phyloP scores from a whole-genome alignment of 2,113 vertebrate genomes.

The Peromyscus polionotus region DNA sequence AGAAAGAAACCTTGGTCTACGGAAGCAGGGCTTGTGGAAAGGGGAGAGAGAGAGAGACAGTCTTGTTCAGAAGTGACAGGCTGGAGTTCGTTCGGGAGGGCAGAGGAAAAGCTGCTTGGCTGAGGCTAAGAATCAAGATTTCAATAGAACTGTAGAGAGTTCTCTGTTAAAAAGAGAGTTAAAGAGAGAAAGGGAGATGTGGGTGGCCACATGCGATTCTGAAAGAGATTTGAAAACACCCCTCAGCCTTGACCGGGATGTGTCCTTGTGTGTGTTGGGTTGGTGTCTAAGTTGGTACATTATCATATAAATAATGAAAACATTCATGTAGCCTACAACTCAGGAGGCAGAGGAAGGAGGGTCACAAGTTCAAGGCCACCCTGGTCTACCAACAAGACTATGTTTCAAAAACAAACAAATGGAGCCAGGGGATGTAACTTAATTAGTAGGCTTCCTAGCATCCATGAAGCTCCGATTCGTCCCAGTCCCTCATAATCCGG shows the following conservation, averaged over 20 bases:
- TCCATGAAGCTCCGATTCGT: neutral
- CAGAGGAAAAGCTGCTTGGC: neutral
- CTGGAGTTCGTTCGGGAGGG: neutral
- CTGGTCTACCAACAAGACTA: neutral
- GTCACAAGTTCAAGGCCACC: neutral
- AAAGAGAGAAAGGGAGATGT: neutral
- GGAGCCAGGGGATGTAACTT: neutral
- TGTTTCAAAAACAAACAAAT: neutral
- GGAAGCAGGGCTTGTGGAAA: neutral
- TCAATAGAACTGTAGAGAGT: neutral
- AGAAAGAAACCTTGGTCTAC: neutral
- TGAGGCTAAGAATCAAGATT: neutral
- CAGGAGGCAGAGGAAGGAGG: neutral
- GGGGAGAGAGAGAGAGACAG: neutral
- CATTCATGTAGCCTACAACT: neutral
- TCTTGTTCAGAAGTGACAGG: neutral
- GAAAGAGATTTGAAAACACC: neutral
- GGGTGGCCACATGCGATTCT: neutral
- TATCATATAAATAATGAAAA: neutral
- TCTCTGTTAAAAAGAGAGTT: neutral
- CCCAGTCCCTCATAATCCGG: neutral
- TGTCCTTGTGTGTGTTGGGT: neutral
- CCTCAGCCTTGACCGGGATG: neutral
- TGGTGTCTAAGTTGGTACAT: neutral
- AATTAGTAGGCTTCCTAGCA: neutral